Percentiles rank a stretch among this genome's conserved stretches.
Evolutionary conservation across 2,888 invertebrate genomes (phyloP).

Genomic region (Drosophila mercatorum): DNA sequence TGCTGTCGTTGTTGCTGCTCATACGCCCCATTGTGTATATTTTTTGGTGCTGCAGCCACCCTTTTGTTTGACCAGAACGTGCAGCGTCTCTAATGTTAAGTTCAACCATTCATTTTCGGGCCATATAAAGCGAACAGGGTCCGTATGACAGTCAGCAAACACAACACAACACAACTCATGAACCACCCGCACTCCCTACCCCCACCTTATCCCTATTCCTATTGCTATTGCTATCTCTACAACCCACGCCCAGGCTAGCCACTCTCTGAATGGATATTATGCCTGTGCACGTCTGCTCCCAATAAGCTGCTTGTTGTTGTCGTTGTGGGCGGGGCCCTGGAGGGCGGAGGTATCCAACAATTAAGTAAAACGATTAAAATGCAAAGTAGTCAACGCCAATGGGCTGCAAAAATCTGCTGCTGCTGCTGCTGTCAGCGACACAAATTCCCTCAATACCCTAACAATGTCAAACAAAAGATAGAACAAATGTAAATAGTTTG

Average conservation of each 20-base stretch:
- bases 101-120: conserved; percentile 60
- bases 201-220: not conserved
- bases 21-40: conserved; percentile 72
- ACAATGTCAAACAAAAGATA: conserved; percentile 12
- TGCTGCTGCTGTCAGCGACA: conserved; percentile 17
- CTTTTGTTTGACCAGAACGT: conserved; percentile 53
- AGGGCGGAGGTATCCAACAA: conserved; percentile 53
- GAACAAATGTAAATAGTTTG: conserved; percentile 3
- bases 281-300: conserved; percentile 39
- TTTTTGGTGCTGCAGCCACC: conserved; percentile 32
- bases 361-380: conserved; percentile 76
- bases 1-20: conserved; percentile 37
- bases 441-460: conserved; percentile 13
- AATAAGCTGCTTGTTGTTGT: conserved; percentile 28
- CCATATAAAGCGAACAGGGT: conserved; percentile 27
- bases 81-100: conserved; percentile 60
- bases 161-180: not conserved
- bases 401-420: conserved; percentile 31
- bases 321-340: not conserved
- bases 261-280: conserved; percentile 42
- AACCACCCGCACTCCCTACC: not conserved
- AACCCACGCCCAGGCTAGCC: conserved; percentile 3
- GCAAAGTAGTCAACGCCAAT: conserved; percentile 70
- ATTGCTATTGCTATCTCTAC: not conserved
- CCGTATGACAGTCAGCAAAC: conserved; percentile 12